phyloP scores from a whole-genome alignment of 1,140 invertebrate species.

The Melanaphis sacchari region DNA sequence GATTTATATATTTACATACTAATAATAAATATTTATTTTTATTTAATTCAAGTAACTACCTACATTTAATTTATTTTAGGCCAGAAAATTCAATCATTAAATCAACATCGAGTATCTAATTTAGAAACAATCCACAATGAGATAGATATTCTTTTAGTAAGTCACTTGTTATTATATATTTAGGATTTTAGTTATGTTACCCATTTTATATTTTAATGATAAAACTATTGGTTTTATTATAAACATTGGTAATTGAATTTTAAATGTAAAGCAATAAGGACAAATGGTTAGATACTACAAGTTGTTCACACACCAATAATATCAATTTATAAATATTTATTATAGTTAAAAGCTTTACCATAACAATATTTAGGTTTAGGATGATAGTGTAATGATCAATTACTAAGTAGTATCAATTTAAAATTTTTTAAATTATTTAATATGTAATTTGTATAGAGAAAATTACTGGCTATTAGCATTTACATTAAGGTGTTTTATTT shows the following conservation, averaged over 20 bases:
- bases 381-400: background rate
- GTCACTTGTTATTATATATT: background rate
- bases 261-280: background rate
- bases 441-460: background rate
- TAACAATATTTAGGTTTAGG: background rate
- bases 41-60: background rate
- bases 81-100: background rate
- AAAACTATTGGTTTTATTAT: background rate
- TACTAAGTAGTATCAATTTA: background rate
- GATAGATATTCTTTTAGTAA: constrained; percentile 1
- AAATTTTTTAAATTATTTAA: background rate
- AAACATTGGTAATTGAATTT: background rate
- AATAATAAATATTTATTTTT: background rate
- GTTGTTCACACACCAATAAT: background rate
- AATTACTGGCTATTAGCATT: background rate
- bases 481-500: too few species aligned
- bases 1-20: background rate
- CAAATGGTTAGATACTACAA: background rate
- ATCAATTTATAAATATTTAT: too few species aligned
- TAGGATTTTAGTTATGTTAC: background rate
- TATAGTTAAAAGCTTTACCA: too few species aligned
- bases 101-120: background rate
- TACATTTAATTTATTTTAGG: background rate
- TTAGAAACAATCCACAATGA: background rate
- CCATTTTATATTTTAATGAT: background rate